These are phyloP conservation scores for Molanna angustata DNA, from an alignment of 2,888 invertebrate genomes.

Conservation along the genomic window DNA sequence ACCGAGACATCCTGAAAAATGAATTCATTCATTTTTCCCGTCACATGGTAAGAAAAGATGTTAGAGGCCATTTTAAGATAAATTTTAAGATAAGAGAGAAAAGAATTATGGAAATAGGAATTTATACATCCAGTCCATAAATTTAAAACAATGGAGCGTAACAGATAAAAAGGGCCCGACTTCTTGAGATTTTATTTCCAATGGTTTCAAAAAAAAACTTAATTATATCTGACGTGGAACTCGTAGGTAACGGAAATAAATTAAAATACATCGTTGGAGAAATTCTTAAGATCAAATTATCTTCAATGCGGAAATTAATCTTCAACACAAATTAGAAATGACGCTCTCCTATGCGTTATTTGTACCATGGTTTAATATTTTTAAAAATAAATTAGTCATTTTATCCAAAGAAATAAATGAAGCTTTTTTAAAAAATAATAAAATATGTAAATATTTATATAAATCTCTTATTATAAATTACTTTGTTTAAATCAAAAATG, in stretches of 20 bases:
- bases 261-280: neutral
- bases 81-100: conserved; percentile 16
- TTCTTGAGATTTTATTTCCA: conserved; percentile 11
- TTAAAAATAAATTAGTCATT: too few relatives aligned
- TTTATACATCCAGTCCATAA: conserved; percentile 27
- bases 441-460: too few relatives aligned
- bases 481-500: too few relatives aligned
- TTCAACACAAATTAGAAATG: too few relatives aligned
- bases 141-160: conserved; percentile 29
- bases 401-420: too few relatives aligned
- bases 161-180: conserved; percentile 23
- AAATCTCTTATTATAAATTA: too few relatives aligned
- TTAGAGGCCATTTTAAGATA: conserved; percentile 17
- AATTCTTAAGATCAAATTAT: too few relatives aligned
- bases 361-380: too few relatives aligned
- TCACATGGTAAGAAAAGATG: conserved; percentile 19
- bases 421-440: too few relatives aligned
- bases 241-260: conserved; percentile 6
- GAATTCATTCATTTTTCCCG: conserved; percentile 1
- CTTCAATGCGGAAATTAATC: too few relatives aligned
- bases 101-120: conserved; percentile 28
- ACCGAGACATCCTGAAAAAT: neutral
- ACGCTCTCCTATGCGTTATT: too few relatives aligned
- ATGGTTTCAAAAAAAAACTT: conserved; percentile 14
- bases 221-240: conserved; percentile 13